Conservation (phyloP, 2,113 vertebrate genomes). For the Neolamprologus brichardi region DNA sequence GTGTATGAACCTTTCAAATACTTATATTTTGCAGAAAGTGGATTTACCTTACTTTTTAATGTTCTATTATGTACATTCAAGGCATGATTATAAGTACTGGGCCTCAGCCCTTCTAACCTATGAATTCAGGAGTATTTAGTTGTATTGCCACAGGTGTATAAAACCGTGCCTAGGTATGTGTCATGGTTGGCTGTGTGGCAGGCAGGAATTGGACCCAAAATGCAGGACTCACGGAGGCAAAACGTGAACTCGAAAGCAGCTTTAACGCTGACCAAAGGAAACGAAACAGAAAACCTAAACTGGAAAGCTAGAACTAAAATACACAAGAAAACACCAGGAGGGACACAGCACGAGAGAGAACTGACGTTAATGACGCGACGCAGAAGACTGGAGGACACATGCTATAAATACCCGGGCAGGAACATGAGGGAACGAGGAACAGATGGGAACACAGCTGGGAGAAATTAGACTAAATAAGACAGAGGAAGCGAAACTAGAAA, state of each 20-base stretch:
- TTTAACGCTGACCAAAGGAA: not conserved
- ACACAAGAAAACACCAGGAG: not conserved
- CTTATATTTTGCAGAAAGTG: not conserved
- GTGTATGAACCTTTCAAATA: not conserved
- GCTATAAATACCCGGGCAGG: not conserved
- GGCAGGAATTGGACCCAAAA: not conserved
- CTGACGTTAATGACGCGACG: rapidly evolving
- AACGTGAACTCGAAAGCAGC: not conserved
- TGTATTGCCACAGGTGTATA: not conserved
- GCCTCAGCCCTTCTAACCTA: not conserved
- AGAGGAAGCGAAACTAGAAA: not conserved
- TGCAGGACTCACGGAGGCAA: rapidly evolving
- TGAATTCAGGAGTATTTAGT: not conserved
- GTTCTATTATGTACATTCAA: not conserved
- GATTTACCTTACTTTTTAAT: not conserved
- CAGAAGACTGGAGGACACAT: not conserved
- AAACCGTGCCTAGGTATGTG: not conserved
- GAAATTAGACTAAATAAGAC: not conserved
- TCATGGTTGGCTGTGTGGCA: not conserved
- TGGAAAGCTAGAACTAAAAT: not conserved
- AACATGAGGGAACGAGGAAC: not conserved
- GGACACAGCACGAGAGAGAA: rapidly evolving
- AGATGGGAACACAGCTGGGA: not conserved
- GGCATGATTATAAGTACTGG: not conserved
- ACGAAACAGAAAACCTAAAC: not conserved